Evolutionary conservation across 2,113 vertebrate species (phyloP), one percentile per base, ranked within the genome.

Genomic region (Carassius auratus): DNA sequence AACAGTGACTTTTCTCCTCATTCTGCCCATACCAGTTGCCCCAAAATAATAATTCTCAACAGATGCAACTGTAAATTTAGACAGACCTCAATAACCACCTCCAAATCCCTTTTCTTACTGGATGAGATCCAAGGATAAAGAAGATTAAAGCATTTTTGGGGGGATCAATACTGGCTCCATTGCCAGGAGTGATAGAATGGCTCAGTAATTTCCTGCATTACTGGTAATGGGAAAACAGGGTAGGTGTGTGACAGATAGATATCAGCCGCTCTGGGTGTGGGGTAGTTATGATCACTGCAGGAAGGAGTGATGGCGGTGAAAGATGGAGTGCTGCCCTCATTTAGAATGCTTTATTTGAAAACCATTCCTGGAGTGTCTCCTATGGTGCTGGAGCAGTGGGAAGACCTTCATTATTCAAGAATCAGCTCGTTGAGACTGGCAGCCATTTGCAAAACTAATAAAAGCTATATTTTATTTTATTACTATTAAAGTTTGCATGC

Each of bases 151-250:
- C 26, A 57, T 87, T 83, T 68, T 76, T 12, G 21, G 19, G 8
- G 50, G 59, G 42, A 87, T 89, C 83, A 61, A 89, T 87, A 80
- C 12, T 21, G 79, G 74, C 75, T 71, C 78, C 55, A 26, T 66
- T 48, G 66, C 64, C 52, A 62, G 19, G 73, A 64, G 66, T 48
- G 45, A 84, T 75, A 69, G 55, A 88, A 86, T 21, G 69, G 14
- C 84, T 66, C 45, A n/a, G 80, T 55, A 66, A 88, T 84, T 75
- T 84, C 83, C 75, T 9, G 21, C 83, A 88, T 80, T 84, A 83
- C 64, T 57, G 84, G 69, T 83, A 83, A 88, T 86, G 71, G 71
- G 26, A 42, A 82, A 36, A 42, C 69, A 55, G 21, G 71, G 36
- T 15, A 19, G 62, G 62, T 59, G 75, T 59, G 45, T 30, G n/a